These are phyloP conservation scores for Phengaris alcon DNA, from an alignment of 2,888 invertebrate species.

Conservation along the genomic window DNA sequence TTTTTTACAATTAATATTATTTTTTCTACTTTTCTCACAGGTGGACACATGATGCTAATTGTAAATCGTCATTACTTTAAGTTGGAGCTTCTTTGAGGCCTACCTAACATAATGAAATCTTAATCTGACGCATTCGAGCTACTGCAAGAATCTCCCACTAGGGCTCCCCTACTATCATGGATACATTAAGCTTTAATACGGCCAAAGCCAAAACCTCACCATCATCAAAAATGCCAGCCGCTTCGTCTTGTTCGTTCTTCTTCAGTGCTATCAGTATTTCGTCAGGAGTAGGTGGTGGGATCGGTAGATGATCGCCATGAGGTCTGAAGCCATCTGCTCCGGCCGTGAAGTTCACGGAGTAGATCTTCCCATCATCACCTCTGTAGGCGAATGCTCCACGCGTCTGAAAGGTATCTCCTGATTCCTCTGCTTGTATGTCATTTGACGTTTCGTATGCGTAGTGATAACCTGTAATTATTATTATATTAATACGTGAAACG, in stretches of 20 bases:
- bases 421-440: constrained; percentile 64
- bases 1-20: no score
- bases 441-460: constrained; percentile 67
- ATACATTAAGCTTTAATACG: no score
- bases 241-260: constrained; percentile 75
- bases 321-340: constrained; percentile 80
- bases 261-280: constrained; percentile 73
- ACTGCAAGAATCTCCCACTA: neutral
- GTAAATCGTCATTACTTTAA: no score
- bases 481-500: neutral
- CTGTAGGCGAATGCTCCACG: constrained; percentile 79
- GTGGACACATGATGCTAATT: no score
- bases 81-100: no score
- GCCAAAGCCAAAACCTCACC: constrained; percentile 46
- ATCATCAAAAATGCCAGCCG: constrained; percentile 76
- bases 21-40: no score
- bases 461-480: constrained; percentile 53
- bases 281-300: constrained; percentile 78
- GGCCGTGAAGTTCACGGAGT: constrained; percentile 74
- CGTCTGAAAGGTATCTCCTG: constrained; percentile 51
- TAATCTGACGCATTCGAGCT: no score
- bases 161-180: no score
- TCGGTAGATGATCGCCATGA: constrained; percentile 77
- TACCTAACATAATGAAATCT: no score
- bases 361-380: constrained; percentile 77